These are phyloP conservation scores for Halocaridina rubra DNA, from an alignment of 2,888 invertebrate species.

Conservation along the genomic window DNA sequence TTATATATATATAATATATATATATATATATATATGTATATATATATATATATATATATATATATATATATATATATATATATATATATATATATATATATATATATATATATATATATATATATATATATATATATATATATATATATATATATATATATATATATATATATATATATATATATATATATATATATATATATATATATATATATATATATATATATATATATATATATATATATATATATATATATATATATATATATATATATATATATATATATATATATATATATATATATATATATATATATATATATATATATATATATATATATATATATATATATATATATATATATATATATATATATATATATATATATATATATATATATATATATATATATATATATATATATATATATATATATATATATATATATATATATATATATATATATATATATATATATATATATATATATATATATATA, in stretches of 20 bases:
- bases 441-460: background rate
- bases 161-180: background rate
- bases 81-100: background rate
- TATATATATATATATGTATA: background rate
- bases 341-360: background rate
- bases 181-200: background rate
- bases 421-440: background rate
- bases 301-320: background rate
- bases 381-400: background rate
- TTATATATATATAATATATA: background rate
- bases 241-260: background rate
- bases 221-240: background rate
- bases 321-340: background rate
- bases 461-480: background rate
- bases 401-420: background rate
- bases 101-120: background rate
- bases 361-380: background rate
- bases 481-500: background rate
- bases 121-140: background rate
- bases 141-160: background rate
- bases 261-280: background rate
- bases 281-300: background rate
- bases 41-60: background rate
- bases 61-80: background rate
- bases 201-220: background rate